Evolutionary conservation across 2,113 vertebrate species (phyloP).

Genomic region (Spheniscus mendiculus): DNA sequence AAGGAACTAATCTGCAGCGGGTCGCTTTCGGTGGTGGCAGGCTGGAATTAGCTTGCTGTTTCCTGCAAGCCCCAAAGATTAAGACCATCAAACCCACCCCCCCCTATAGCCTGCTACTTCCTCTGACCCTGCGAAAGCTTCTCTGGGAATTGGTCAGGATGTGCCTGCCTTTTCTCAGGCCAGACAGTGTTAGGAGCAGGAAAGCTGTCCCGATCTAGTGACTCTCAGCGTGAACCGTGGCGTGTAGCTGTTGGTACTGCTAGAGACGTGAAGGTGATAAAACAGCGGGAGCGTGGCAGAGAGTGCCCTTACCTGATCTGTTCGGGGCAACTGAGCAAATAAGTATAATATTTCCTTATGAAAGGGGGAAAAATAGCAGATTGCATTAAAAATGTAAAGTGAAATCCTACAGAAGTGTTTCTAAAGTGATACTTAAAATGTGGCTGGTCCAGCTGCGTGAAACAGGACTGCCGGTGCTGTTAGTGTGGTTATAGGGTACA

Average conservation of each 20-base stretch:
- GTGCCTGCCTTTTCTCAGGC: conserved; percentile 51
- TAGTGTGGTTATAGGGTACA: neutral
- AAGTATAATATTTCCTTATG: neutral
- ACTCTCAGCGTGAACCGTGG: neutral
- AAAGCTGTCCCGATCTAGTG: neutral
- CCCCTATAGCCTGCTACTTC: neutral
- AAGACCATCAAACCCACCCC: neutral
- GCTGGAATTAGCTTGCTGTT: conserved; percentile 47
- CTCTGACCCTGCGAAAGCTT: conserved; percentile 47
- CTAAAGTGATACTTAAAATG: neutral
- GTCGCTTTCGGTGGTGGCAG: neutral
- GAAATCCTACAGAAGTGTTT: neutral
- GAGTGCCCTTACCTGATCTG: neutral
- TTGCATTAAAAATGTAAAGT: conserved; percentile 15
- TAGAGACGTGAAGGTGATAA: neutral
- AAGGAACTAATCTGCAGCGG: conserved; percentile 19
- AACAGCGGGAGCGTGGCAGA: neutral
- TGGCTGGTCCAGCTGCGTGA: neutral
- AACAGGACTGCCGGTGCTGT: neutral
- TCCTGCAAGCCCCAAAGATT: conserved; percentile 45
- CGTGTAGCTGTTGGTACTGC: neutral
- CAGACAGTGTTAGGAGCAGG: neutral
- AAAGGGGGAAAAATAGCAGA: neutral
- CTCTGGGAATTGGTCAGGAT: conserved; percentile 39
- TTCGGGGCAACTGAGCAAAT: neutral